Base-by-base conservation (phyloP, 1,140 invertebrate species). In the Calephelis virginiensis region DNA sequence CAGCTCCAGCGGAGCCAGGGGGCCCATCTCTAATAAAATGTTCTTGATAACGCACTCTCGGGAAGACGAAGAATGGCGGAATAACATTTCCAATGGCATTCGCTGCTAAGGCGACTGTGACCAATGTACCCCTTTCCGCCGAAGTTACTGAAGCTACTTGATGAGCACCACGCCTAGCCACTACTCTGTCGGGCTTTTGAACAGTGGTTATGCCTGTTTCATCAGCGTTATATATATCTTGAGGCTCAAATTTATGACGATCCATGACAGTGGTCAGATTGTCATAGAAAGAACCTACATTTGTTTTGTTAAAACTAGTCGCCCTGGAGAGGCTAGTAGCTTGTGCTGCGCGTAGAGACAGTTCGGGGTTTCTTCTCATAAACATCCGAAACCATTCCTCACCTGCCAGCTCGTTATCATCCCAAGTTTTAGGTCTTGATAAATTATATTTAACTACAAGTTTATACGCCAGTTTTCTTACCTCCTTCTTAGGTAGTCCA, bases 11-110 rank as follows among this genome's bases (percentile, higher is more conserved):
- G 43, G 69, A 74, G 8, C 72, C 78, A 10, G 66, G 10, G 46
- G 74, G 74, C 0, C 82, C 90, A 77, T 86, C 85, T 61, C 75
- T 80, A 7, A 93, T 67, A 67, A 93, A 92, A 70, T 90, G 81
- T n/a, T 85, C 76, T 50, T 86, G 73, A 68, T 78, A 91, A 64
- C 82, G 76, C 66, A 78, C 68, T 59, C 70, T 10, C 63, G 72
- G 72, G 43, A 77, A 74, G 62, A 77, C 63, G 17, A 49, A 53
- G 1, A 53, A 53, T 11, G 61, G 61, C 6, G 72, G 72, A 45
- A 74, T 67, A 12, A 62, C 53, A 38, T 70, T 69, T n/a, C 70
- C 70, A 9, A 69, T 47, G 13, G 70, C 68, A 68, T 70, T 74
- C 13, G 67, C 68, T 10, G 45, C 62, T 50, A 60, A 68, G 37